phyloP scores from a whole-genome alignment of 2,888 invertebrate genomes.

The Cheilosia variabilis region DNA sequence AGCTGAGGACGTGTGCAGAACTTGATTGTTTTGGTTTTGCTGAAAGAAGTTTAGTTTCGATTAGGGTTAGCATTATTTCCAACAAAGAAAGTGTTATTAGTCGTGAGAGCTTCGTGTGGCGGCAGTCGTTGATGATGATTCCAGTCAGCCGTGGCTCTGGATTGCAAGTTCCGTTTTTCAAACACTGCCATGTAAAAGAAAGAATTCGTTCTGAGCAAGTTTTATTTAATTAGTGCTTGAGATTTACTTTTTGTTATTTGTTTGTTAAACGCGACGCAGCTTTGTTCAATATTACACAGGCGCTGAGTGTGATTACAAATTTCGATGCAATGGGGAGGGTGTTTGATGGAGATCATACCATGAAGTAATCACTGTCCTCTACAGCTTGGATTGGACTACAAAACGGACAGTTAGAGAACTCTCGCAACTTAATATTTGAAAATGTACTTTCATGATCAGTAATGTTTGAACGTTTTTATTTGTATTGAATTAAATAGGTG shows the following conservation, averaged over 20 bases:
- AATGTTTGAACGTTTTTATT: no score
- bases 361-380: no score
- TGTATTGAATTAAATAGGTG: no score
- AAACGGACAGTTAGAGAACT: no score
- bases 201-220: constrained; percentile 49
- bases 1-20: neutral
- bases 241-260: constrained; percentile 16
- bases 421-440: no score
- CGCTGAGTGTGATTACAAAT: no score
- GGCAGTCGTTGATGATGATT: constrained; percentile 68
- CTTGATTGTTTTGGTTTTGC: constrained; percentile 35
- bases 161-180: constrained; percentile 36
- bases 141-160: constrained; percentile 55
- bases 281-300: constrained; percentile 45
- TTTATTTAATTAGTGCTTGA: constrained; percentile 54
- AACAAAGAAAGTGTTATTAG: constrained; percentile 28
- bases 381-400: no score
- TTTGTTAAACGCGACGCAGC: constrained; percentile 35
- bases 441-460: no score
- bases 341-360: no score
- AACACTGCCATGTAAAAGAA: constrained; percentile 59
- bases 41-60: constrained; percentile 69
- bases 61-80: constrained; percentile 65
- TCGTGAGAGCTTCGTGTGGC: constrained; percentile 21
- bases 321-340: no score